Evolutionary conservation across 2,113 vertebrate genomes (phyloP).

Genomic region (Callipepla californica): DNA sequence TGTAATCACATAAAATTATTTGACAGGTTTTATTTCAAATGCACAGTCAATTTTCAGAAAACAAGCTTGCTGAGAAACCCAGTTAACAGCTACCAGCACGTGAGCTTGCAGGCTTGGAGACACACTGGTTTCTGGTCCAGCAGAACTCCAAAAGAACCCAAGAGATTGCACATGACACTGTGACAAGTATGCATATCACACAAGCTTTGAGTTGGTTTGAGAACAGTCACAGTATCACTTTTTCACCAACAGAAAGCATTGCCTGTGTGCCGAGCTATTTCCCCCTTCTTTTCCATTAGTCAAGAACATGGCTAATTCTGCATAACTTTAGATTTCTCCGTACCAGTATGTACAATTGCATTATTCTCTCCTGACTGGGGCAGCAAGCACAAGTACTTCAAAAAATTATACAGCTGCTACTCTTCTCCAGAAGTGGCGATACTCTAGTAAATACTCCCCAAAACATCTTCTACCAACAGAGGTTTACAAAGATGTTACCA

Average conservation of each 20-base stretch:
- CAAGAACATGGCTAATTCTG: neutral
- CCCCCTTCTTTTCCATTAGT: neutral
- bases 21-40: constrained; percentile 20
- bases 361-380: neutral
- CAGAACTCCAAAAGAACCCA: neutral
- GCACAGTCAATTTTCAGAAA: neutral
- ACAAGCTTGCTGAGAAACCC: constrained; percentile 23
- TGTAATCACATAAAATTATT: neutral
- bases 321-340: neutral
- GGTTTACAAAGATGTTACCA: neutral
- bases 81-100: constrained; percentile 2
- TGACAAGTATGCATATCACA: neutral
- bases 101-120: neutral
- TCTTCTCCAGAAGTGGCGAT: neutral
- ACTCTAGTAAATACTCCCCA: neutral
- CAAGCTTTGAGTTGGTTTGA: neutral
- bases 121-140: neutral
- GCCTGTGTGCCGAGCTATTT: neutral
- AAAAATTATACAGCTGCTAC: neutral
- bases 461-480: neutral
- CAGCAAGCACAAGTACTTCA: neutral
- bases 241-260: neutral
- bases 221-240: neutral
- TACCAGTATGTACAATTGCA: neutral
- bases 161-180: neutral